phyloP scores from a whole-genome alignment of 2,113 vertebrate species.

The Semicossyphus pulcher region DNA sequence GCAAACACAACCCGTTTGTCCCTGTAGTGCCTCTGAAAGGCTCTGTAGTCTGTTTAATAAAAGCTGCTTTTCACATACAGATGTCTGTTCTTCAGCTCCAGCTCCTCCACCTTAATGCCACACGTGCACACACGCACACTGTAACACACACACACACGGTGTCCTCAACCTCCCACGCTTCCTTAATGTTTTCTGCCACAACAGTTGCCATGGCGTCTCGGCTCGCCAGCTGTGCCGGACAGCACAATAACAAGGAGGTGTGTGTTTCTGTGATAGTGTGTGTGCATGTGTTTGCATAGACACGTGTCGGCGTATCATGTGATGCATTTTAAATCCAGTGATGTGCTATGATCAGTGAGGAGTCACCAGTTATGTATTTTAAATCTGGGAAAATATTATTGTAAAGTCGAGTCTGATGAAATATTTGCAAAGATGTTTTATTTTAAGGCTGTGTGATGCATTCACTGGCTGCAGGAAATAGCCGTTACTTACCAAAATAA shows the following conservation, averaged over 20 bases:
- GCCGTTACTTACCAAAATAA: conserved; percentile 22
- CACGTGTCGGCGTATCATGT: conserved; percentile 11
- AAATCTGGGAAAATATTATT: no score
- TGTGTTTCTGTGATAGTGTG: conserved; percentile 38
- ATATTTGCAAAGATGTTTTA: conserved; percentile 4
- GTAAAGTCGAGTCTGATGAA: no score
- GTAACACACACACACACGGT: conserved; percentile 7
- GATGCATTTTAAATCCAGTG: not conserved
- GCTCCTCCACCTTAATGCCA: conserved; percentile 38
- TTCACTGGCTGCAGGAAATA: conserved; percentile 23
- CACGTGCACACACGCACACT: not conserved
- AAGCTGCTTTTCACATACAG: not conserved
- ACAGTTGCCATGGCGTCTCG: conserved; percentile 75
- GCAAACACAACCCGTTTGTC: not conserved
- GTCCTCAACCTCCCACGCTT: conserved; percentile 61
- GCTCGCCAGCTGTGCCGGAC: conserved; percentile 56
- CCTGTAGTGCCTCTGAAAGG: not conserved
- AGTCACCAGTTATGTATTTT: no score
- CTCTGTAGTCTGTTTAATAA: conserved; percentile 24
- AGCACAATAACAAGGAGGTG: conserved; percentile 53
- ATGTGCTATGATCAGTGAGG: no score
- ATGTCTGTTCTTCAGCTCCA: conserved; percentile 40
- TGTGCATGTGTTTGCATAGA: conserved; percentile 4
- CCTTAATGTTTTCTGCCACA: conserved; percentile 66
- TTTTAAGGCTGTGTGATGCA: conserved; percentile 28